phyloP scores from a whole-genome alignment of 1,140 invertebrate species.

The Tetramorium alpestre region DNA sequence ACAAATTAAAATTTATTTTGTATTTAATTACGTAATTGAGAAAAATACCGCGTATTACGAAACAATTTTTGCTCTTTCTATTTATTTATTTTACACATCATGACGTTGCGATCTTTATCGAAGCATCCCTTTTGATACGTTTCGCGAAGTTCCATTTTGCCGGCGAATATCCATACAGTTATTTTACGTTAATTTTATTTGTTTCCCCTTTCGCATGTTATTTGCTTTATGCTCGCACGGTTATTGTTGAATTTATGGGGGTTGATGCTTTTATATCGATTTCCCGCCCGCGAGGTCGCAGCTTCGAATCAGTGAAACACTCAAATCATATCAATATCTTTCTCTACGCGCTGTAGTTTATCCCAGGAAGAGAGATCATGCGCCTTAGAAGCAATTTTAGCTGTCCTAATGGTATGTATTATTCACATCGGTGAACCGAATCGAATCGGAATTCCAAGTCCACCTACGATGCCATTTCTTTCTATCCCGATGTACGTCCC shows the following conservation, averaged over 20 bases:
- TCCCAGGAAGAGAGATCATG: conserved; percentile 2
- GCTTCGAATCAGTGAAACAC: conserved; percentile 33
- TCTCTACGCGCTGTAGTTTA: conserved; percentile 30
- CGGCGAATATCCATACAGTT: conserved; percentile 1
- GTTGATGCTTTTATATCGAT: conserved; percentile 42
- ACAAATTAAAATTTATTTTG: background rate
- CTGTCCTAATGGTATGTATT: conserved; percentile 69
- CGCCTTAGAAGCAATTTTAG: conserved; percentile 53
- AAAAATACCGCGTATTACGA: background rate
- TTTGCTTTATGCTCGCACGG: conserved; percentile 3
- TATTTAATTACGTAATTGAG: background rate
- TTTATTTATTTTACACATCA: background rate
- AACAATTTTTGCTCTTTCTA: background rate
- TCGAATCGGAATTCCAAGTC: conserved; percentile 61
- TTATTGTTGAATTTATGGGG: conserved; percentile 36
- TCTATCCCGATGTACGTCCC: conserved; percentile 9
- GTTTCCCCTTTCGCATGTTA: conserved; percentile 8
- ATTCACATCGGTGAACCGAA: conserved; percentile 68
- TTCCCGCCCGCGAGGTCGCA: background rate
- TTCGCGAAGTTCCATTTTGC: background rate
- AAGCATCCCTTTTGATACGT: background rate
- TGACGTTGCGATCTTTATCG: background rate
- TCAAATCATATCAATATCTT: conserved; percentile 54
- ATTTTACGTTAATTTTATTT: conserved; percentile 46
- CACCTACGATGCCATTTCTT: conserved; percentile 35